Evolutionary conservation across 2,888 invertebrate genomes (phyloP).

Genomic region (Teleiodes luculella): DNA sequence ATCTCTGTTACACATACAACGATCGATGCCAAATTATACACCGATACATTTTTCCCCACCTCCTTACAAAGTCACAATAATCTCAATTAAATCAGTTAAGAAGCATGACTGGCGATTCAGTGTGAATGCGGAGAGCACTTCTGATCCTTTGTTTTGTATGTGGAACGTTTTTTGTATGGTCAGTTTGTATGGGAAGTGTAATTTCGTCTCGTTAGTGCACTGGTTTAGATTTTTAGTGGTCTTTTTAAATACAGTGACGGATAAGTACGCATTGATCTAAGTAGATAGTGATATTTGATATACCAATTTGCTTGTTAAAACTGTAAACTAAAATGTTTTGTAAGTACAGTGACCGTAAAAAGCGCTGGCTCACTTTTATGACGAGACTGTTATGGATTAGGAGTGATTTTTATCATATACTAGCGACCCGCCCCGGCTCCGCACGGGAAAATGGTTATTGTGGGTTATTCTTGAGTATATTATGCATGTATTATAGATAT

Average conservation of each 20-base stretch:
- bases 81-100: conserved; percentile 35
- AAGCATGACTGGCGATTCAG: conserved; percentile 26
- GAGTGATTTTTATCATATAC: too few relatives aligned
- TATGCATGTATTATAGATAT: too few relatives aligned
- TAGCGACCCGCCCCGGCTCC: too few relatives aligned
- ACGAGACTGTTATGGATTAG: too few relatives aligned
- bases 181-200: conserved; percentile 3
- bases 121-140: conserved; percentile 7
- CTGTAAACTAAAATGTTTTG: background rate
- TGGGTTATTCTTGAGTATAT: too few relatives aligned
- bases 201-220: conserved; percentile 6
- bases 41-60: conserved; percentile 13
- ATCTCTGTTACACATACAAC: conserved; percentile 10
- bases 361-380: background rate
- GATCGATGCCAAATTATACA: conserved; percentile 12
- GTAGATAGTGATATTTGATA: background rate
- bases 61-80: conserved; percentile 17
- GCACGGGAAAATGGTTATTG: too few relatives aligned
- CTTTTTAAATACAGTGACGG: background rate
- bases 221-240: background rate
- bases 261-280: background rate
- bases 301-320: conserved; percentile 1
- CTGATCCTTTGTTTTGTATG: conserved; percentile 9
- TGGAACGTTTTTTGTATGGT: conserved; percentile 9
- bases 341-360: background rate